phyloP scores from a whole-genome alignment of 35 echinoderm and acorn worm species.

The Stichopus chloronotus region DNA sequence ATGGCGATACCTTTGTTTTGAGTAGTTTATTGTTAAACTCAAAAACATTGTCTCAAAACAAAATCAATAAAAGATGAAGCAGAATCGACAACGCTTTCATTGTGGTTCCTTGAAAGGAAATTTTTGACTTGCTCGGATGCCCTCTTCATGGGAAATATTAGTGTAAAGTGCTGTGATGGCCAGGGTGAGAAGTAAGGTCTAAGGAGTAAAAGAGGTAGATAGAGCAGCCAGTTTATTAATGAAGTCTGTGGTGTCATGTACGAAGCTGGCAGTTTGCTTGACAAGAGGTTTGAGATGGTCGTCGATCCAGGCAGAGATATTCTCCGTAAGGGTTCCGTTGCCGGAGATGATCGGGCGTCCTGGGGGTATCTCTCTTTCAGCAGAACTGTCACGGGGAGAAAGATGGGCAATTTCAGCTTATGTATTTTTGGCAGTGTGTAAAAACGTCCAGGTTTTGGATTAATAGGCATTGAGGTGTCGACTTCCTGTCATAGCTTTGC shows the following conservation, averaged over 20 bases:
- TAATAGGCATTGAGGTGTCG: not conserved
- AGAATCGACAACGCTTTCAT: not conserved
- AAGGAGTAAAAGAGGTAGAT: too few relatives aligned
- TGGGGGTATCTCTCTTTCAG: not conserved
- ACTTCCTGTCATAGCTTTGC: not conserved
- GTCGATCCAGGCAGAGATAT: not conserved
- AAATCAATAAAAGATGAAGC: not conserved
- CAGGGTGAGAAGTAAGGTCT: too few relatives aligned
- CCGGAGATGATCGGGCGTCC: not conserved
- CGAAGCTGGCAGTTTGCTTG: not conserved
- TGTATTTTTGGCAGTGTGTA: slow-evolving; percentile 15
- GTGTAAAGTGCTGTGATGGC: too few relatives aligned
- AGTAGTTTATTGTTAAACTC: not conserved
- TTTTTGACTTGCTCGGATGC: not conserved
- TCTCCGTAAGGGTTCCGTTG: not conserved
- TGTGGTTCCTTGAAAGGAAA: not conserved
- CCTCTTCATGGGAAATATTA: too few relatives aligned
- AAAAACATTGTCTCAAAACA: not conserved
- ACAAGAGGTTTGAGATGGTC: slow-evolving; percentile 9
- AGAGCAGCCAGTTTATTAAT: not conserved
- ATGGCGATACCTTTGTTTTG: not conserved
- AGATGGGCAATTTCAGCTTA: not conserved
- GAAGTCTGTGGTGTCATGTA: not conserved
- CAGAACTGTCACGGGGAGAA: not conserved
- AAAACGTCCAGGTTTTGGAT: not conserved